phyloP scores from a whole-genome alignment of 2,797 vertebrate species.

The Myotis myotis region DNA sequence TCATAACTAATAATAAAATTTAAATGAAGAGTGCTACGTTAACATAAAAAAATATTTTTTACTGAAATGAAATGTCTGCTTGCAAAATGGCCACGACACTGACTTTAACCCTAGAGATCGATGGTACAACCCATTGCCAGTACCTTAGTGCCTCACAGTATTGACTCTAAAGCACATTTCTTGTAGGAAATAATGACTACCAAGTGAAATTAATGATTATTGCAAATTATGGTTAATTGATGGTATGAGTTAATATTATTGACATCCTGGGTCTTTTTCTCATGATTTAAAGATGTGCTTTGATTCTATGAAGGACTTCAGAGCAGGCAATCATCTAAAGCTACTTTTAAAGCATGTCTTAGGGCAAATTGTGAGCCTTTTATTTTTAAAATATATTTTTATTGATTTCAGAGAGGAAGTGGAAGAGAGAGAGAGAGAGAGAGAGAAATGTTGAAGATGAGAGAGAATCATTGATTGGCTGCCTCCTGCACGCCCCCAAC shows the following conservation, averaged over 20 bases:
- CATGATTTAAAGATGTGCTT: constrained; percentile 18
- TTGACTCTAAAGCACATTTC: not conserved
- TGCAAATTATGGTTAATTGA: not conserved
- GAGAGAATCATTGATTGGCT: too few relatives aligned
- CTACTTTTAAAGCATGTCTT: not conserved
- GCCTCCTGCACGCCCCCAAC: too few relatives aligned
- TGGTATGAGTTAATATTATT: not conserved
- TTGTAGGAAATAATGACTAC: not conserved
- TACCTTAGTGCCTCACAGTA: not conserved
- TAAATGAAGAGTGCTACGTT: not conserved
- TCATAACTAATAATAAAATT: not conserved
- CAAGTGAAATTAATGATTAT: constrained; percentile 5
- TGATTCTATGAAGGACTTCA: not conserved
- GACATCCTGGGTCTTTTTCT: not conserved
- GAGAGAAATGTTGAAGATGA: too few relatives aligned
- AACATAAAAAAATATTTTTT: not conserved
- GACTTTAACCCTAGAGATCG: not conserved
- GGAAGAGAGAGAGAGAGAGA: too few relatives aligned
- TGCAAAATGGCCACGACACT: not conserved
- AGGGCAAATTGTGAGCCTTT: not conserved
- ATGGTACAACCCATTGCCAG: not conserved
- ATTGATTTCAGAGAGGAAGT: too few relatives aligned
- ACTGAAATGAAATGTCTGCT: not conserved
- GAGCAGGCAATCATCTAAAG: not conserved
- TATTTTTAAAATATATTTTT: too few relatives aligned